A percentile compares a stretch with the other conserved stretches of the same genome.
phyloP scores from a whole-genome alignment of 2,888 invertebrate genomes.

The Trichogramma dendrolimi region DNA sequence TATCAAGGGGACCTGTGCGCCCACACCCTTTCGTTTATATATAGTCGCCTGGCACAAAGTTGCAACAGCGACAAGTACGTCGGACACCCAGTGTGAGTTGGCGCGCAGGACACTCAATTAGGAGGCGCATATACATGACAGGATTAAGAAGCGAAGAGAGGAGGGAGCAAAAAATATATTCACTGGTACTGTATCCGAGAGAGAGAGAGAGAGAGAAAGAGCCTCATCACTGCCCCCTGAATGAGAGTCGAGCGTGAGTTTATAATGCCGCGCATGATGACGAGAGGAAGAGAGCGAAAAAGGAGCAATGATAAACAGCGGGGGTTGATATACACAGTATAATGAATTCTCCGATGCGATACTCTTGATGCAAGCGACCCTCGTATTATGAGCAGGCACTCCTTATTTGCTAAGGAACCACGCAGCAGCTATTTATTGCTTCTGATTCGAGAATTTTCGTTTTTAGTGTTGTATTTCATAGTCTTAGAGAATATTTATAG shows the following conservation, averaged over 20 bases:
- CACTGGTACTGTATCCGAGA: conserved; percentile 13
- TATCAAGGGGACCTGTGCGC: conserved; percentile 42
- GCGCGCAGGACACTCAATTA: conserved; percentile 48
- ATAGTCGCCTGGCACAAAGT: conserved; percentile 8
- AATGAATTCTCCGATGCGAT: conserved; percentile 11
- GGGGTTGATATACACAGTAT: conserved; percentile 30
- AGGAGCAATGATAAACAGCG: conserved; percentile 25
- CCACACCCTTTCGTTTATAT: conserved; percentile 40
- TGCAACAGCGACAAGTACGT: conserved; percentile 51
- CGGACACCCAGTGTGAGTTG: conserved; percentile 49
- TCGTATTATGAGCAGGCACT: too few species aligned
- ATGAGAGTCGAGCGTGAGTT: conserved; percentile 24
- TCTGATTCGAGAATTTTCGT: too few species aligned
- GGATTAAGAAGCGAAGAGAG: conserved; percentile 29
- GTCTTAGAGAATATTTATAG: too few species aligned
- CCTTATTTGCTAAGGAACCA: too few species aligned
- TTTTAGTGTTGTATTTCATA: too few species aligned
- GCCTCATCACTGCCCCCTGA: conserved; percentile 11
- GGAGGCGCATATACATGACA: conserved; percentile 28
- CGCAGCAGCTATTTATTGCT: too few species aligned
- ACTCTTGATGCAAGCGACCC: conserved; percentile 25
- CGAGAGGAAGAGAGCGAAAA: conserved; percentile 26
- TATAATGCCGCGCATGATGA: conserved; percentile 17
- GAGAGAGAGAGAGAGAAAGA: conserved; percentile 17
- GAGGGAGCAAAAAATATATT: conserved; percentile 21